phyloP scores from a whole-genome alignment of 2,797 vertebrate genomes.

The Labeo calbasu region DNA sequence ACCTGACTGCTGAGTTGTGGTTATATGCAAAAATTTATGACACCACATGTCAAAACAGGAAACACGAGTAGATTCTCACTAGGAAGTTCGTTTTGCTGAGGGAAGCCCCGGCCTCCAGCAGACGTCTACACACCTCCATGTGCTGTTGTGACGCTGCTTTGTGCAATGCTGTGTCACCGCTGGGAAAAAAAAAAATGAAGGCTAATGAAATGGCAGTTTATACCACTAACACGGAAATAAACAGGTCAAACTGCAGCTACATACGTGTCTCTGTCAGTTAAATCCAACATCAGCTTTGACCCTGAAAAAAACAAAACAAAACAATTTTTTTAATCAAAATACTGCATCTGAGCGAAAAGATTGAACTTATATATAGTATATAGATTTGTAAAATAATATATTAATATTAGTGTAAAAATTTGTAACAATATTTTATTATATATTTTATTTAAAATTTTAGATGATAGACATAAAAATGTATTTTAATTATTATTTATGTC shows the following conservation, averaged over 20 bases:
- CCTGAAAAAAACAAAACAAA: slow-evolving; percentile 71
- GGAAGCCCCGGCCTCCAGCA: slow-evolving; percentile 92
- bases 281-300: slow-evolving; percentile 90
- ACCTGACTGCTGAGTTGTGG: background rate
- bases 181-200: slow-evolving; percentile 59
- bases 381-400: background rate
- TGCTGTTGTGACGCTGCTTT: slow-evolving; percentile 91
- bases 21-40: background rate
- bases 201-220: background rate
- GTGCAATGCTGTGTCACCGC: slow-evolving; percentile 95
- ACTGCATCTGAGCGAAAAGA: background rate
- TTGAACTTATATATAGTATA: background rate
- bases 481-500: too few relatives aligned
- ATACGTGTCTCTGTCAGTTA: slow-evolving; percentile 92
- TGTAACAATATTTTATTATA: too few relatives aligned
- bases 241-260: slow-evolving; percentile 56
- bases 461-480: too few relatives aligned
- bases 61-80: slow-evolving; percentile 69
- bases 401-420: too few relatives aligned
- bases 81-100: slow-evolving; percentile 90
- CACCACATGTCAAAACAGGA: background rate
- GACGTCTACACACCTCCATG: slow-evolving; percentile 84
- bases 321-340: background rate
- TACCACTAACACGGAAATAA: background rate
- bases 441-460: too few relatives aligned